Conservation (phyloP, 2,797 vertebrate species). For the Falco cherrug region DNA sequence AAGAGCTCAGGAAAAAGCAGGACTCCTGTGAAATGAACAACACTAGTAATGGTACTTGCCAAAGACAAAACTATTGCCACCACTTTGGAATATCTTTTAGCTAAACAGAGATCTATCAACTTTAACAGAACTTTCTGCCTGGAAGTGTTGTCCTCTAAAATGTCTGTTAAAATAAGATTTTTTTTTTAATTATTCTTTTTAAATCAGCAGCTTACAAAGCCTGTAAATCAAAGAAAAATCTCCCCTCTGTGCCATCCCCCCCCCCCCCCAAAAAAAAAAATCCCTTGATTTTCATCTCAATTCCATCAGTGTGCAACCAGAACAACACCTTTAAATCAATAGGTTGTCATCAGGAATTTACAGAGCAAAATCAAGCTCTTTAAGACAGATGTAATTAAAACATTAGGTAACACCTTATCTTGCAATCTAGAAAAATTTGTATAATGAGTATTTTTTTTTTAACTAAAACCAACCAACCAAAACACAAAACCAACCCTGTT, state of each 20-base stretch:
- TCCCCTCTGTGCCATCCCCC: no score
- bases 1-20: not conserved
- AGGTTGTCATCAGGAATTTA: not conserved
- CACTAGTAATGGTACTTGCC: not conserved
- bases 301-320: not conserved
- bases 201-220: not conserved
- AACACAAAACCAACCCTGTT: accelerated
- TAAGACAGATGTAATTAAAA: not conserved
- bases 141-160: not conserved
- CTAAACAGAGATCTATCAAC: not conserved
- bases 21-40: slow-evolving; percentile 8
- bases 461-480: not conserved
- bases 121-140: not conserved
- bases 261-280: not conserved
- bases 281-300: not conserved
- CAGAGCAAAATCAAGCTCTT: not conserved
- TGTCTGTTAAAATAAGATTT: not conserved
- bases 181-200: not conserved
- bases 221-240: not conserved
- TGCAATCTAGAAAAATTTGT: not conserved
- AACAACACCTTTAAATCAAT: not conserved
- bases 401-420: slow-evolving; percentile 10
- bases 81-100: not conserved
- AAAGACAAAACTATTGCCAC: not conserved
- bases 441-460: not conserved